These are phyloP conservation scores for Paguma larvata DNA, from an alignment of 2,797 vertebrate species.

Conservation along the genomic window DNA sequence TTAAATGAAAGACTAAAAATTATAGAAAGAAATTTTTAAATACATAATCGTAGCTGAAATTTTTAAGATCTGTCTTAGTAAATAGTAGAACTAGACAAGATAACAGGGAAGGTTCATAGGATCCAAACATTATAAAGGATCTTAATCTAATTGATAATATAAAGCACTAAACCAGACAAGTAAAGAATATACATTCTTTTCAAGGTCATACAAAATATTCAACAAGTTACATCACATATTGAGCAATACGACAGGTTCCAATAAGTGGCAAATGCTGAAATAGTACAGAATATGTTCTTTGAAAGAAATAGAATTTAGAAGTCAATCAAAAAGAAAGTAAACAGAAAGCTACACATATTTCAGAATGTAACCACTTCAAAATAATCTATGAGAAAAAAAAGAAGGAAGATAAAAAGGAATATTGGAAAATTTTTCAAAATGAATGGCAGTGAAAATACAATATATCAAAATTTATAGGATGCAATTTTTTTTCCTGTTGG, in stretches of 20 bases:
- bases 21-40: neutral
- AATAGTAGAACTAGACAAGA: neutral
- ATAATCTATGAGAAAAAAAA: neutral
- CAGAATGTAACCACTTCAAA: neutral
- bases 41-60: neutral
- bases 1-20: neutral
- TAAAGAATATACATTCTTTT: neutral
- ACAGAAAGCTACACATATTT: neutral
- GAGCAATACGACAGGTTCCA: neutral
- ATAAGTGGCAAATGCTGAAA: neutral
- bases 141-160: constrained; percentile 24
- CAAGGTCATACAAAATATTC: constrained; percentile 8
- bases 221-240: neutral
- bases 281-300: neutral
- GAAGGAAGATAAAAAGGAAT: neutral
- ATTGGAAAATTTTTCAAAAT: neutral
- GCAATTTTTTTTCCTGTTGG: neutral
- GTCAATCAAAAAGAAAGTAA: neutral
- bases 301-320: neutral
- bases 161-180: neutral
- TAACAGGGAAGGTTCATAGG: neutral
- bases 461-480: neutral
- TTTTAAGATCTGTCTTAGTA: neutral
- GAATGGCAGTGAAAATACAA: neutral
- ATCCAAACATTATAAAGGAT: neutral